Evolutionary conservation across 2,888 invertebrate genomes (phyloP).

Genomic region (Drepana falcataria): DNA sequence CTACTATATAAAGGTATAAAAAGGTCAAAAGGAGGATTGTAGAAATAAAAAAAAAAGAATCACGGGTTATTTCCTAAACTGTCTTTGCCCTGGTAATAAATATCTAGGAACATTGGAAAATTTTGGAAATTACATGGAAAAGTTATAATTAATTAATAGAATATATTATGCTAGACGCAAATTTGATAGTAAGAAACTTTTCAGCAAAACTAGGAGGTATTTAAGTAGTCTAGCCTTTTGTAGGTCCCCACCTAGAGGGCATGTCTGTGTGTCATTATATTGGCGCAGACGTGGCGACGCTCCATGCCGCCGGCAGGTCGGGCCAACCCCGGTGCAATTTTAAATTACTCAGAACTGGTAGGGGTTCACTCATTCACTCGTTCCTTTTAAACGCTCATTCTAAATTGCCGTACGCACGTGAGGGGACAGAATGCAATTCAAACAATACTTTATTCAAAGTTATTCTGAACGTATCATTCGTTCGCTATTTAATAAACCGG

Average conservation of each 20-base stretch:
- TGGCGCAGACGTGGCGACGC: conserved; percentile 29
- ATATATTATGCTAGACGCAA: neutral
- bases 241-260: neutral
- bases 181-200: neutral
- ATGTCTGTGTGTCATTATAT: neutral
- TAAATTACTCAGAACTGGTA: conserved; percentile 55
- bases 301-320: conserved; percentile 34
- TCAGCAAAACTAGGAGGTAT: neutral
- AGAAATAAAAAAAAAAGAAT: no score
- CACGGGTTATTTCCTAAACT: neutral
- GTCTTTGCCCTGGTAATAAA: neutral
- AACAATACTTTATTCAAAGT: conserved; percentile 50
- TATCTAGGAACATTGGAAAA: neutral
- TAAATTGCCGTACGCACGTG: conserved; percentile 40
- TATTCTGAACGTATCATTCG: conserved; percentile 50
- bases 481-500: conserved; percentile 55
- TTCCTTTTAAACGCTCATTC: conserved; percentile 45
- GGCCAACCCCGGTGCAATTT: conserved; percentile 57
- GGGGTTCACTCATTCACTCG: conserved; percentile 40
- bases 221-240: neutral
- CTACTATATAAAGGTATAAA: no score
- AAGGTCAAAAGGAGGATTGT: no score
- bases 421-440: conserved; percentile 33
- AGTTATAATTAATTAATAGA: no score
- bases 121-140: neutral